phyloP scores from a whole-genome alignment of 2,113 vertebrate species.

The Ornithorhynchus anatinus region DNA sequence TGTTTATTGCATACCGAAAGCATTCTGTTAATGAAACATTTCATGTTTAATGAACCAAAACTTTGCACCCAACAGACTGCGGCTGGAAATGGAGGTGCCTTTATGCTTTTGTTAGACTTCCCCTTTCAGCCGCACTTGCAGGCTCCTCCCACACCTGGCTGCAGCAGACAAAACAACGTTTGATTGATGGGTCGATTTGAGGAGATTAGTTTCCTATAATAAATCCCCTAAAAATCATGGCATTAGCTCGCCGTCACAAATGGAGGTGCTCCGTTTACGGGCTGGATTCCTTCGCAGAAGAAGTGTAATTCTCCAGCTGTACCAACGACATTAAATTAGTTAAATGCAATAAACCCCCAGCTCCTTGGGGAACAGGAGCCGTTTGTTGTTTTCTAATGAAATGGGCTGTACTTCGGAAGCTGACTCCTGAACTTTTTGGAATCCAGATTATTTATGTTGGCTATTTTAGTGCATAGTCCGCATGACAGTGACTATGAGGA shows the following conservation, averaged over 20 bases:
- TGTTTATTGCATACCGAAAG: constrained; percentile 30
- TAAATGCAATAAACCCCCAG: neutral
- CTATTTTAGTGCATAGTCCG: neutral
- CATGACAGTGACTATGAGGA: too few relatives aligned
- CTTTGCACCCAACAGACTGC: constrained; percentile 34
- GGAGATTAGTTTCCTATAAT: constrained; percentile 12
- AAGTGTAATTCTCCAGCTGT: rapidly evolving
- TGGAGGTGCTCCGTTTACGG: rapidly evolving
- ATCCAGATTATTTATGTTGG: neutral
- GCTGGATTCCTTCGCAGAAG: neutral
- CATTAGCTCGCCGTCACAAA: constrained; percentile 34
- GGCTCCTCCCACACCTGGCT: constrained; percentile 57
- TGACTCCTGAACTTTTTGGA: neutral
- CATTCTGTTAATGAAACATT: constrained; percentile 53
- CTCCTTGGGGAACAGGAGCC: neutral
- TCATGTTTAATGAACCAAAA: constrained; percentile 66
- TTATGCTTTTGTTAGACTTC: constrained; percentile 60
- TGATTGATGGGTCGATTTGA: constrained; percentile 60
- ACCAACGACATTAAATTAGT: rapidly evolving
- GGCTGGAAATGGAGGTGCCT: constrained; percentile 25
- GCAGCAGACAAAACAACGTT: constrained; percentile 79
- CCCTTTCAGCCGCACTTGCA: constrained; percentile 64
- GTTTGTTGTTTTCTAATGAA: neutral
- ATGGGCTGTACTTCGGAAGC: neutral
- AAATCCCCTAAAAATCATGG: constrained; percentile 12